Base-by-base conservation (phyloP, 2,888 invertebrate species). In the Ferdinandea cuprea region DNA sequence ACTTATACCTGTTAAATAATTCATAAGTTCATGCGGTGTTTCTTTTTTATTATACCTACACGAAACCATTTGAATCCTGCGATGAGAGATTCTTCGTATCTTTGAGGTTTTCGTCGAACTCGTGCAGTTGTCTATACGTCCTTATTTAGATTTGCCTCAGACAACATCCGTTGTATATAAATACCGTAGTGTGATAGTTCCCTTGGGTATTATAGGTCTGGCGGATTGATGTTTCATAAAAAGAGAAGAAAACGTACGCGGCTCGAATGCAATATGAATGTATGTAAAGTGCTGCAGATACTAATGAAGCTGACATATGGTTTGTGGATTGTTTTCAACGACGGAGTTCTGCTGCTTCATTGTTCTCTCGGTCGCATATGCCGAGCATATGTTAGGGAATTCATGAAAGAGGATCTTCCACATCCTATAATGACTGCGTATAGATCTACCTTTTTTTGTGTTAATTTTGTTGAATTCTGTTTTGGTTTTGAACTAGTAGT, bases 141-240 rank as follows among this genome's bases (percentile, higher is more conserved):
- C 58, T 59, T 50, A 59, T 59, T 50, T 61, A 54, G 15, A 8
- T 56, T 28, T 46, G 44, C 42, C 11, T 21, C 37, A 65, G 73
- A 65, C 73, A 46, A 72, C 66, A 72, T 79, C 66, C 65, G 78
- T 50, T 78, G 78, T 37, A 9, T 59, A 11, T 28, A 17, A 7
- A 25, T 28, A 19, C n/a, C 32, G 7, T 40, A 15, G 7, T 15
- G 13, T 2, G 2, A 35, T 13, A 40, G 8, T 19, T 15, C 6
- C n/a, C 37, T n/a, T 32, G 35, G 50, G 46, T 21, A 28, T 48
- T 32, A 48, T 30, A 37, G 46, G 46, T 54, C 9, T 15, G 54
- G 37, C 6, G 7, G 78, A 79, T 79, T 72, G 78, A 79, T 73
- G 78, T 72, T 71, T 79, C 54, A 48, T 59, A 52, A 25, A 25